These are phyloP conservation scores for Drosophila pandora DNA, from an alignment of 1,140 invertebrate species.

Conservation along the genomic window DNA sequence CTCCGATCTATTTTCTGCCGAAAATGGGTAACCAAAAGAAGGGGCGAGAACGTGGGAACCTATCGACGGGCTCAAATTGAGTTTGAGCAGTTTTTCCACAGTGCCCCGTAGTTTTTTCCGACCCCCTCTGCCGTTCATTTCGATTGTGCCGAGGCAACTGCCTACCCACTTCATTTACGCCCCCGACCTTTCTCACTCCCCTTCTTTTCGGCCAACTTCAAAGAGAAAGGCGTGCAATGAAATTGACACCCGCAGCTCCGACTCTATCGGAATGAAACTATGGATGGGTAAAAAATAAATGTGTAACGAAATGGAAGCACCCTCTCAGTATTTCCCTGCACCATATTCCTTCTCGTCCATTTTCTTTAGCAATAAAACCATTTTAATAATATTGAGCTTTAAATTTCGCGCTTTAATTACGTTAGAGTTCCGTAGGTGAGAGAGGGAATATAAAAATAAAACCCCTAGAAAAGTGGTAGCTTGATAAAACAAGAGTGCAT, in stretches of 20 bases:
- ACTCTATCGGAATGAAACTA: conserved; percentile 63
- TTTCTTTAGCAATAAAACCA: conserved; percentile 72
- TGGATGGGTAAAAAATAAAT: conserved; percentile 68
- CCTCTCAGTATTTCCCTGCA: background rate
- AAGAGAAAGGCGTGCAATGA: conserved; percentile 68
- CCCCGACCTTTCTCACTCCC: background rate
- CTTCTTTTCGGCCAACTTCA: conserved; percentile 63
- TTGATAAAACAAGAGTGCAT: too few species aligned
- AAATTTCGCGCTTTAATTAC: conserved; percentile 80
- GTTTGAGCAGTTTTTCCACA: conserved; percentile 65
- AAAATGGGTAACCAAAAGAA: conserved; percentile 13
- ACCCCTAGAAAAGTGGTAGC: too few species aligned
- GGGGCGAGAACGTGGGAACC: conserved; percentile 2
- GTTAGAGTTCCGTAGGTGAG: conserved; percentile 41
- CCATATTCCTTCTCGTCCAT: conserved; percentile 10
- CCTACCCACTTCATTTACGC: conserved; percentile 1
- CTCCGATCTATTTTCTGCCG: conserved; percentile 4
- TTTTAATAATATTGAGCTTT: conserved; percentile 82
- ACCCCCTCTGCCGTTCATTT: conserved; percentile 64
- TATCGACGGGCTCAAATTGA: conserved; percentile 65
- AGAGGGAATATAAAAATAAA: background rate
- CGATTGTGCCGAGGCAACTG: conserved; percentile 71
- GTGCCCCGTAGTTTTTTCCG: conserved; percentile 61
- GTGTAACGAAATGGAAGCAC: conserved; percentile 73
- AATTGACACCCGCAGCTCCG: conserved; percentile 77